Conservation (phyloP, 1,140 invertebrate genomes). For the Zaprionus ornatus region DNA sequence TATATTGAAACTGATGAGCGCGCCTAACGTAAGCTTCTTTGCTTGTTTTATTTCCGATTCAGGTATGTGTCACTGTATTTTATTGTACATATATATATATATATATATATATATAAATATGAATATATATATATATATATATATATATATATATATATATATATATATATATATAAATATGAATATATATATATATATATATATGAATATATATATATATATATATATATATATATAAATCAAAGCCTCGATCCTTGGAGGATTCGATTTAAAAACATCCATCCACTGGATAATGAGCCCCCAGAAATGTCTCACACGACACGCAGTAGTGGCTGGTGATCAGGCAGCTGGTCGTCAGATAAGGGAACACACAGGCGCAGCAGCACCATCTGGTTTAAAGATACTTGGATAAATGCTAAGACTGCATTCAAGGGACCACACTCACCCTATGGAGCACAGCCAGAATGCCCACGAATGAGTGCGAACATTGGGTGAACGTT, state of each 20-base stretch:
- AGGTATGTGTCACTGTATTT: too few relatives aligned
- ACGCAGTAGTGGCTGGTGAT: conserved; percentile 56
- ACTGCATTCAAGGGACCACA: neutral
- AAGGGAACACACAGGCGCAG: conserved; percentile 57
- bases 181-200: too few relatives aligned
- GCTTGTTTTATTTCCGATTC: too few relatives aligned
- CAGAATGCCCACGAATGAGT: conserved; percentile 44
- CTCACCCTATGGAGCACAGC: conserved; percentile 55
- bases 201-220: too few relatives aligned
- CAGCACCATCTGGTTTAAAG: conserved; percentile 48
- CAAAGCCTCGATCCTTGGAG: neutral
- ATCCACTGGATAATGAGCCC: conserved; percentile 46
- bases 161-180: too few relatives aligned
- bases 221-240: too few relatives aligned
- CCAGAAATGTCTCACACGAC: conserved; percentile 47
- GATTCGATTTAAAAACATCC: conserved; percentile 5
- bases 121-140: too few relatives aligned
- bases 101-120: too few relatives aligned
- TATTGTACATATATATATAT: too few relatives aligned
- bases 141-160: too few relatives aligned
- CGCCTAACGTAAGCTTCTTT: too few relatives aligned
- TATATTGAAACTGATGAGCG: too few relatives aligned
- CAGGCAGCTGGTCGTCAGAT: conserved; percentile 40
- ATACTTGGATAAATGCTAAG: neutral
- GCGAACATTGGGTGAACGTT: conserved; percentile 19